Evolutionary conservation across 2,888 invertebrate genomes (phyloP).

Genomic region (Hoplodrina blanda): DNA sequence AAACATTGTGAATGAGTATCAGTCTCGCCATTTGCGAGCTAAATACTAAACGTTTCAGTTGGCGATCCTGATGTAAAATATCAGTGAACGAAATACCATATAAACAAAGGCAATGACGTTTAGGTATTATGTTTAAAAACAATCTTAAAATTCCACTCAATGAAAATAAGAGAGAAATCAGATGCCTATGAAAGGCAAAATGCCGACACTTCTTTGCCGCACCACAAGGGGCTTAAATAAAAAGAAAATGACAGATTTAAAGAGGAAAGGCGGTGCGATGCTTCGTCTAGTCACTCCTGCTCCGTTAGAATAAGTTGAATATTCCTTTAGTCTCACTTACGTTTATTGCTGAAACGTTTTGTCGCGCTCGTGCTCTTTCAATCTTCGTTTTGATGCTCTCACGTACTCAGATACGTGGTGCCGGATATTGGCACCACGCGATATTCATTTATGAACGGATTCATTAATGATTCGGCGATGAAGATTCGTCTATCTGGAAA

Average conservation of each 20-base stretch:
- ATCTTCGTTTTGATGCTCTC: conserved; percentile 12
- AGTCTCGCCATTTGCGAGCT: background rate
- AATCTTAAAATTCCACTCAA: background rate
- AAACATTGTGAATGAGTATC: background rate
- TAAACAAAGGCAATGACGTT: background rate
- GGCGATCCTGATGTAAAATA: background rate
- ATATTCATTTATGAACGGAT: conserved; percentile 4
- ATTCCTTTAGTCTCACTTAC: conserved; percentile 21
- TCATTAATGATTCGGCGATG: background rate
- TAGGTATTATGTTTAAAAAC: background rate
- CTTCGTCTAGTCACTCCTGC: background rate
- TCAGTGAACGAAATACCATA: background rate
- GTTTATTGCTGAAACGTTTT: conserved; percentile 29
- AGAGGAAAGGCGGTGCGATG: background rate
- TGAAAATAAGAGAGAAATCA: conserved; percentile 6
- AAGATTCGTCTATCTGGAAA: background rate
- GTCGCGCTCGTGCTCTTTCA: conserved; percentile 9
- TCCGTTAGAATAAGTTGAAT: conserved; percentile 18
- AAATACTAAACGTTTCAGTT: background rate
- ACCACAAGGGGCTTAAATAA: background rate
- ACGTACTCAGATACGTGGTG: background rate
- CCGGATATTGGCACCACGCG: conserved; percentile 8
- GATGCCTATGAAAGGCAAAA: background rate
- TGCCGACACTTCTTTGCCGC: background rate
- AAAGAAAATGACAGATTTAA: conserved; percentile 26